Evolutionary conservation across 2,113 vertebrate genomes (phyloP).

Genomic region (Illadopsis cleaveri): DNA sequence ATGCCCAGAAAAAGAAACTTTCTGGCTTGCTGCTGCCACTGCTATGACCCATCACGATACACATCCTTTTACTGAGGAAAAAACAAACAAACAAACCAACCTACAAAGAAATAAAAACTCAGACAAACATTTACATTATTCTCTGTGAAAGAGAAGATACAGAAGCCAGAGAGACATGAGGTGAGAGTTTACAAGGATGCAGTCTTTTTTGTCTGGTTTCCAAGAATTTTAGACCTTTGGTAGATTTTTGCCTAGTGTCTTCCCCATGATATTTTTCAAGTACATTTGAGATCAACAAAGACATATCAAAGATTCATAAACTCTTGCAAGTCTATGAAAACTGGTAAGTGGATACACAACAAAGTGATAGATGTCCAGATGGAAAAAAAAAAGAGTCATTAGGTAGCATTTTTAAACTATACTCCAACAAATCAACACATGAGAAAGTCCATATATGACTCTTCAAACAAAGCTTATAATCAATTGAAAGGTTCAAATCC

Average conservation of each 20-base stretch:
- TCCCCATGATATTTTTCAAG: not conserved
- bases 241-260: not conserved
- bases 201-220: not conserved
- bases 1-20: not conserved
- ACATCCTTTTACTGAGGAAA: not conserved
- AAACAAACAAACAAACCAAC: not conserved
- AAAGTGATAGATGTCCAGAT: not conserved
- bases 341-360: not conserved
- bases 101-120: not conserved
- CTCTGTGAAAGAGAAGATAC: not conserved
- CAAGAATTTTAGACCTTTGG: not conserved
- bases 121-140: not conserved
- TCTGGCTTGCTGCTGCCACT: not conserved
- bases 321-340: not conserved
- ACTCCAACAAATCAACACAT: not conserved
- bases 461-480: not conserved
- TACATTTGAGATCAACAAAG: not conserved
- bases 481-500: not conserved
- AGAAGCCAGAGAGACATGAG: not conserved
- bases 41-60: not conserved
- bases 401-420: not conserved
- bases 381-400: not conserved
- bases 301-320: not conserved
- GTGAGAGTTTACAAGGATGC: not conserved
- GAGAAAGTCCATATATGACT: not conserved